Conservation (phyloP, 2,797 vertebrate species). For the Diglossa cyanea region DNA sequence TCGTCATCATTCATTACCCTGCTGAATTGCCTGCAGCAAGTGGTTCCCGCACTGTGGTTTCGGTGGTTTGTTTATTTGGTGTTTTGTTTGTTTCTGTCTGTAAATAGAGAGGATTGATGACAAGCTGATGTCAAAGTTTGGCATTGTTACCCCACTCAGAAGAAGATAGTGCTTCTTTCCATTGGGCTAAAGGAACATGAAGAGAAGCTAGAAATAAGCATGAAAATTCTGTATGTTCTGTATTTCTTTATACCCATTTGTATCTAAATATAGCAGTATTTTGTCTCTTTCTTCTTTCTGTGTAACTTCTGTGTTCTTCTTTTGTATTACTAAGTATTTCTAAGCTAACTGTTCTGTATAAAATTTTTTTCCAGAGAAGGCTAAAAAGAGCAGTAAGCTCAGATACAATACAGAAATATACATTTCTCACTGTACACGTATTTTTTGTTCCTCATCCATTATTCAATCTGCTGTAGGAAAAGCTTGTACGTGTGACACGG, state of each 20-base stretch:
- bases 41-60: background rate
- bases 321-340: background rate
- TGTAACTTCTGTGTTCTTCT: background rate
- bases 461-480: background rate
- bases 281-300: background rate
- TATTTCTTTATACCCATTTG: background rate
- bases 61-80: accelerated
- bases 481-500: background rate
- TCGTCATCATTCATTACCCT: background rate
- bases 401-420: background rate
- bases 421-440: background rate
- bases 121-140: background rate
- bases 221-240: background rate
- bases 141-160: background rate
- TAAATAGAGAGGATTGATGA: background rate
- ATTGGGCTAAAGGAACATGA: background rate
- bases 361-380: background rate
- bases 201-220: background rate
- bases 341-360: background rate
- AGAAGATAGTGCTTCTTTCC: background rate
- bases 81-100: background rate
- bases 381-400: background rate
- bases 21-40: background rate
- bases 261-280: background rate
- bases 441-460: background rate